Percentiles rank a stretch among this genome's conserved stretches.
Conservation (phyloP, 2,113 vertebrate species). For the Oenanthe melanoleuca region DNA sequence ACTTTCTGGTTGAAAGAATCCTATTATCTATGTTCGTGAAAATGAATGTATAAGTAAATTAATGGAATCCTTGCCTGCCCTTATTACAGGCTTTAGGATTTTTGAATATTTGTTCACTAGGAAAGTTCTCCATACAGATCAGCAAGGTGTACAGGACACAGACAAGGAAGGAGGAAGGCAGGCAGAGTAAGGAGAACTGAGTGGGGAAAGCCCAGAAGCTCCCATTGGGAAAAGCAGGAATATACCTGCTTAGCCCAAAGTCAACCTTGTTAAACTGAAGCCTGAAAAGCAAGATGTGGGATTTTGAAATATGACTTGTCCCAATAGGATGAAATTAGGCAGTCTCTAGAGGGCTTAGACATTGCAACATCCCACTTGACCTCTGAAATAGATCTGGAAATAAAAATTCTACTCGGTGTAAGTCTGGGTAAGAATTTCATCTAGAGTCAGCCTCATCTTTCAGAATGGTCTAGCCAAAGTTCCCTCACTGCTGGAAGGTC, state of each 20-base stretch:
- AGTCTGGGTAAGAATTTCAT: background rate
- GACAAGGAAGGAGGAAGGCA: background rate
- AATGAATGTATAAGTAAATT: background rate
- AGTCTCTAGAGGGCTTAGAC: background rate
- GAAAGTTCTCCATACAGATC: background rate
- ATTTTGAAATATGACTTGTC: background rate
- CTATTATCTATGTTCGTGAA: background rate
- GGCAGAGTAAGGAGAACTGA: background rate
- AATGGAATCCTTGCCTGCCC: background rate
- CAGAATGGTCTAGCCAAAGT: background rate
- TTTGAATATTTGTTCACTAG: background rate
- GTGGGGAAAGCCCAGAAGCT: background rate
- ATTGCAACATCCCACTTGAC: background rate
- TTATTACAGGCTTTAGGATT: background rate
- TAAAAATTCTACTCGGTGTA: accelerated
- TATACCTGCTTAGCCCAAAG: background rate
- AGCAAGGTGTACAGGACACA: background rate
- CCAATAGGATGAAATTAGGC: background rate
- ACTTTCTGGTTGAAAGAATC: background rate
- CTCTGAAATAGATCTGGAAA: background rate
- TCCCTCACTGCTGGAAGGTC: background rate
- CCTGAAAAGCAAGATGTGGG: background rate
- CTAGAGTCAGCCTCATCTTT: background rate
- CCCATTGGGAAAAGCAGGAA: background rate
- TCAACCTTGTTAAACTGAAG: background rate